Evolutionary conservation across 2,888 invertebrate species (phyloP), one percentile per base, ranked within the genome.

Genomic region (Epistrophe grossulariae): DNA sequence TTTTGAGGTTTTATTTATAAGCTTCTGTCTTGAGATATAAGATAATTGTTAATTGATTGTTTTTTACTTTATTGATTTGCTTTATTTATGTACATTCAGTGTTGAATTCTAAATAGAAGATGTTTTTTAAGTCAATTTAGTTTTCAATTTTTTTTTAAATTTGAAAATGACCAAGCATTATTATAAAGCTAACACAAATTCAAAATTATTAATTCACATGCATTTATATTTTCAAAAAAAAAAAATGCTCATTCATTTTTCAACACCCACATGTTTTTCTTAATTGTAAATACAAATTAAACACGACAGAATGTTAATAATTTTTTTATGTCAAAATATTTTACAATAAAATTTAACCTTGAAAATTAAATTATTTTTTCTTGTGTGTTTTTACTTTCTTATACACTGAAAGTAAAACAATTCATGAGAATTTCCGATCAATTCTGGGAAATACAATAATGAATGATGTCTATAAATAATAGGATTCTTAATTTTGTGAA

Each of bases 61-160:
- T 50, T 35, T 24, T 24, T 24, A 24, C 17, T 68, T 50, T 68
- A 68, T 68, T 50, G 66, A 50, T 50, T 68, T 38, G n/a, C 5
- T 17, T 60, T 62, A 1, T 62, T 40, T 6, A 35, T n/a, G n/a
- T n/a, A n/a, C n/a, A n/a, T 38, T 31, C 11, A 17, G 35, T 59
- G 35, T 11, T 35, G 6, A 59, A 19, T 59, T n/a, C n/a, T 8
- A 13, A 59, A 59, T 17, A 59, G 10, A 28, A 28, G 7, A 11
- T 15, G 3, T 13, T 9, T 55, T 28, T 28, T 15, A 2, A 55
- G 28, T 24, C 9, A 28, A 9, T 55, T 55, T 9, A 28, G 2
- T 9, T 28, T 55, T 4, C 7, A 52, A 55, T 0, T 28, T 28
- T 15, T 15, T 15, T 15, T 52, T 24, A 0, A 17, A 17, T 15